phyloP scores from a whole-genome alignment of 1,140 invertebrate genomes.

The Drosophila littoralis region DNA sequence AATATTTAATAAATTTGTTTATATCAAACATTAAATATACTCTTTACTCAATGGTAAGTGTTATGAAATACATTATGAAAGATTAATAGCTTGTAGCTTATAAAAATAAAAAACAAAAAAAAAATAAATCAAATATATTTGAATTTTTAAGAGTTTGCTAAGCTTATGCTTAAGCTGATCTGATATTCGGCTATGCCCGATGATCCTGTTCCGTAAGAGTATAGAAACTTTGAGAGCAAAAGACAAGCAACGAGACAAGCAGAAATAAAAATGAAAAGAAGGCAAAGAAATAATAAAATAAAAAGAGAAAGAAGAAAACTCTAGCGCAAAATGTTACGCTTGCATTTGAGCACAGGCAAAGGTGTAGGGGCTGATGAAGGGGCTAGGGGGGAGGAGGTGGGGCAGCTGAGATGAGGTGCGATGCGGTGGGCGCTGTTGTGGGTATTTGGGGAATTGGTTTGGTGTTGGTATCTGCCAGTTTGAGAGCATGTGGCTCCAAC shows the following conservation, averaged over 20 bases:
- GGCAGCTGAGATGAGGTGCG: background rate
- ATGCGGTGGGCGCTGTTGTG: conserved; percentile 6
- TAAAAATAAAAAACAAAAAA: background rate
- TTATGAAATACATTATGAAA: no score
- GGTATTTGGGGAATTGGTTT: conserved; percentile 40
- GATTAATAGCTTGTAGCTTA: background rate
- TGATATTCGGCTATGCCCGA: background rate
- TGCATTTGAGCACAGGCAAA: conserved; percentile 40
- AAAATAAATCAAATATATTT: background rate
- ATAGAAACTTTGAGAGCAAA: conserved; percentile 36
- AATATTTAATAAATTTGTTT: no score
- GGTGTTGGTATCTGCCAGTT: conserved; percentile 33
- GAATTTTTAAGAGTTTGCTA: no score
- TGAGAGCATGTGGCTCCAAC: conserved; percentile 68
- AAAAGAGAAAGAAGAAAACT: conserved; percentile 50
- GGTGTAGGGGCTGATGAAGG: background rate
- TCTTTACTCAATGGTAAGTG: no score
- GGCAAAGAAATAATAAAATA: conserved; percentile 24
- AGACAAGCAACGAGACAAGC: conserved; percentile 48
- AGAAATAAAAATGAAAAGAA: conserved; percentile 49
- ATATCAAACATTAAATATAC: no score
- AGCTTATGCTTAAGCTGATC: background rate
- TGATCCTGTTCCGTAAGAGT: conserved; percentile 11
- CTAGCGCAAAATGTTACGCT: conserved; percentile 78
- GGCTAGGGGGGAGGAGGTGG: background rate